Base-by-base conservation (phyloP, 2,888 invertebrate species). In the Tromatobia lineatoria region DNA sequence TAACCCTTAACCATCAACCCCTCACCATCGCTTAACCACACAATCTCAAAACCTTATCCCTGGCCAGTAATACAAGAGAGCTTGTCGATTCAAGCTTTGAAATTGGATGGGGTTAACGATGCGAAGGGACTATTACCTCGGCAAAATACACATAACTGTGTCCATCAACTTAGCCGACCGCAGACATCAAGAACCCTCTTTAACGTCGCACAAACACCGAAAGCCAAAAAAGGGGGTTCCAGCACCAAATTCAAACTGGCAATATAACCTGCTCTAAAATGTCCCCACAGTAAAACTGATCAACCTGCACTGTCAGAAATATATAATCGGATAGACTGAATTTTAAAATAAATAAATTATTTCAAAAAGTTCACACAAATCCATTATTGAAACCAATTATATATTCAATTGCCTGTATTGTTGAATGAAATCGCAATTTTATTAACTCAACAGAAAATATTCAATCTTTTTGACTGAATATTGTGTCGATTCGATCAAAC, bases 71-170 rank as follows among this genome's bases (percentile, higher is more conserved):
- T 42, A 15, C 38, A 11, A n/a, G 67, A 47, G 67, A 25, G 42
- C 34, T 76, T 20, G 76, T 20, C 57, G 52, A 66, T 76, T 76
- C 20, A 47, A 76, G 34, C 23, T 38, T 76, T 25, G 34, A 66
- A 76, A 76, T 38, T 45, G 20, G 45, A 67, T 59, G 45, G 15
- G 38, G 76, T 77, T 76, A 47, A 76, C 47, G 71, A 70, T 59
- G 52, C 52, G 54, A 45, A 71, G 7, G 23, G 34, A 34, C 20
- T 11, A 59, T 64, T 42, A 64, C 29, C 7, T 29, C 38, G 20
- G 20, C 25, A 18, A 29, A 25, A 6, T 3, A n/a, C 29, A 18
- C n/a, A 20, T n/a, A 54, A 8, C 8, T 71, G 20, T 57, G 20
- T 73, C 42, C 45, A 45, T 10, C 3, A 25, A 25, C 45, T 18